Conservation (phyloP, 2,113 vertebrate genomes). For the Carlito syrichta region DNA sequence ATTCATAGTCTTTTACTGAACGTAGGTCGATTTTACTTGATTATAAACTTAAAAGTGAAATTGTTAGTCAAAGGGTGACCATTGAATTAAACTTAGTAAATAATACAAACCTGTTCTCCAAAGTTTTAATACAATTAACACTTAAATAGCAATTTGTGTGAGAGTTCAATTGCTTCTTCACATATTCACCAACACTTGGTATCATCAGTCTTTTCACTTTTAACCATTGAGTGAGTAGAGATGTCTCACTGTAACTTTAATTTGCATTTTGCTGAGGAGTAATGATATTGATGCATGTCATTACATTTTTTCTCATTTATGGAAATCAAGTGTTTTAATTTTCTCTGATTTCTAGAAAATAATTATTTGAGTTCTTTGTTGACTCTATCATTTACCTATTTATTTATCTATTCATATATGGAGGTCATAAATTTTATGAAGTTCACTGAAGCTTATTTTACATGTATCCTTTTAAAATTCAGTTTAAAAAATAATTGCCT, state of each 20-base stretch:
- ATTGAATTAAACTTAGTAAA: neutral
- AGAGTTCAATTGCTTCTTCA: neutral
- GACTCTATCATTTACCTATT: neutral
- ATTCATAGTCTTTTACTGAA: neutral
- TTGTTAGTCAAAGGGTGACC: neutral
- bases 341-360: neutral
- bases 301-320: neutral
- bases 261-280: neutral
- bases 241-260: neutral
- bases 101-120: neutral
- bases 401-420: neutral
- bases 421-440: neutral
- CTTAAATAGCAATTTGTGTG: neutral
- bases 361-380: neutral
- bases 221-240: neutral
- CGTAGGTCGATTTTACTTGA: neutral
- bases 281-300: neutral
- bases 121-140: neutral
- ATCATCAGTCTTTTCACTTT: neutral
- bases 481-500: neutral
- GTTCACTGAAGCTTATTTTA: neutral
- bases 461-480: neutral
- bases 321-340: neutral
- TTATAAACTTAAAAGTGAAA: neutral
- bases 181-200: neutral